Base-by-base conservation (phyloP, 2,888 invertebrate genomes). In the Lasioglossum morio region DNA sequence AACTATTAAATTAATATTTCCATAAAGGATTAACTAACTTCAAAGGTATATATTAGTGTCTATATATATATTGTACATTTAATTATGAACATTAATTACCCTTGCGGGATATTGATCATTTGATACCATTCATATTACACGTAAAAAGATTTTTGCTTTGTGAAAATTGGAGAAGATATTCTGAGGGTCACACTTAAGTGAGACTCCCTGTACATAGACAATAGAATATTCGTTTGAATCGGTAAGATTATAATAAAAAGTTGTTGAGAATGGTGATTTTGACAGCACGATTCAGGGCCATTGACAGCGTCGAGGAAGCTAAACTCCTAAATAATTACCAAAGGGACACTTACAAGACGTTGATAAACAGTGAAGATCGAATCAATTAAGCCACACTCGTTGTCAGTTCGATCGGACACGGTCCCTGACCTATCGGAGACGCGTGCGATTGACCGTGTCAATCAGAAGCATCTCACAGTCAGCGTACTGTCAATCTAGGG, bases 401-500 rank as follows among this genome's bases (percentile, higher is more conserved):
- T 30, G 63, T 30, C 30, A 63, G 63, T 7, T 63, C 63, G 63
- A 63, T 63, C 16, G 16, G n/a, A 63, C 63, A 63, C 30, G 30
- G 63, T 63, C 16, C n/a, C 30, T 16, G 16, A 16, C 16, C 16
- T 27, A 16, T 30, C 7, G 30, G 16, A 63, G 63, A 30, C 7
- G 30, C 30, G 63, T 16, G 14, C 63, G 63, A 63, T 63, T 30
- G 63, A 63, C 30, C 63, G 63, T 63, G 63, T 63, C 63, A 63
- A 63, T 63, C 63, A 63, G 16, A 30, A 63, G 16, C 7, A 30
- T 63, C 63, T 63, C 63, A 30, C 30, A 63, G 30, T 63, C 30
- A 63, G 60, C 60, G 23, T 60, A 16, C 30, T 30, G 14, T 60
- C 14, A 27, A 27, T 60, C 60, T 2, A 60, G 63, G 30, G 63